Evolutionary conservation across 2,797 vertebrate genomes (phyloP).

Genomic region (Pipistrellus pygmaeus): DNA sequence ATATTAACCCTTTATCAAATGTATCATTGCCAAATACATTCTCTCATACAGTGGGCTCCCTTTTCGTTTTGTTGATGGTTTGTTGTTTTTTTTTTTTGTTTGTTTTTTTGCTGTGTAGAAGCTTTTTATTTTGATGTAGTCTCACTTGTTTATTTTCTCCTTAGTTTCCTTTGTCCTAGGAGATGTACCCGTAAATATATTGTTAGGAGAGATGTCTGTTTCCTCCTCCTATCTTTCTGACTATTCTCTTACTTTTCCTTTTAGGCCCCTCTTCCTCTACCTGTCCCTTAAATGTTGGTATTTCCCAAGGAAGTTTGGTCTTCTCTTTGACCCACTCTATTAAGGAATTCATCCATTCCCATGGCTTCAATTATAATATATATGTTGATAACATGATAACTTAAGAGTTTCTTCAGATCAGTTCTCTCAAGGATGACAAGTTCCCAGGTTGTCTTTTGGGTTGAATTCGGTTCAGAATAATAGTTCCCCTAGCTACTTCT

Average conservation of each 20-base stretch:
- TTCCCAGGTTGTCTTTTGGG: conserved; percentile 40
- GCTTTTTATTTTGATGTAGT: too few relatives aligned
- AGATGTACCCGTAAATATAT: too few relatives aligned
- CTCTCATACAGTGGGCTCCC: too few relatives aligned
- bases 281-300: conserved; percentile 1
- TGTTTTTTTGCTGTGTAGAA: too few relatives aligned
- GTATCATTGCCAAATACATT: too few relatives aligned
- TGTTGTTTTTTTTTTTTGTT: too few relatives aligned
- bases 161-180: too few relatives aligned
- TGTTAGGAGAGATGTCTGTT: too few relatives aligned
- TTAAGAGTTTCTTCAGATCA: conserved; percentile 6
- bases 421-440: conserved; percentile 21
- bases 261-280: neutral
- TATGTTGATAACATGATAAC: neutral
- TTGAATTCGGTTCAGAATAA: conserved; percentile 34
- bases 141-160: too few relatives aligned
- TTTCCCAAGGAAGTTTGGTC: conserved; percentile 13
- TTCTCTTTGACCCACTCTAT: conserved; percentile 18
- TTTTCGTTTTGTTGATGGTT: too few relatives aligned
- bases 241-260: conserved; percentile 14
- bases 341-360: conserved; percentile 35
- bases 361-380: conserved; percentile 3
- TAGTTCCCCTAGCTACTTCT: neutral
- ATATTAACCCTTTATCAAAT: too few relatives aligned
- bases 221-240: neutral